Percentiles rank a stretch among this genome's conserved stretches.
Conservation (phyloP, 2,888 invertebrate species). For the Camptogramma bilineatum region DNA sequence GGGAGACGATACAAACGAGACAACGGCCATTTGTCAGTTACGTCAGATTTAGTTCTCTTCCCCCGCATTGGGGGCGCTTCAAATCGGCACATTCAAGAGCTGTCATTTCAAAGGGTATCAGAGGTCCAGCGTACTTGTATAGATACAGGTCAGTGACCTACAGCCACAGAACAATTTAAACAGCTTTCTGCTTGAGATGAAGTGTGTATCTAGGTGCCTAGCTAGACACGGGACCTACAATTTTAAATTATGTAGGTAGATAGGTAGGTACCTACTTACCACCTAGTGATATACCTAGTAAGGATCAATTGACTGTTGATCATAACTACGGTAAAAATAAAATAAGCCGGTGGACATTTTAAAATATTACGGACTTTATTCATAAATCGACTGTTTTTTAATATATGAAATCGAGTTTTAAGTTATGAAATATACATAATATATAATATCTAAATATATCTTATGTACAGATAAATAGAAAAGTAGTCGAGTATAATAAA, state of each 20-base stretch:
- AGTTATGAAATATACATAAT: constrained; percentile 85
- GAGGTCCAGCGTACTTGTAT: no score
- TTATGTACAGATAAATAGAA: constrained; percentile 85
- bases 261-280: not conserved
- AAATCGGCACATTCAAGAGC: no score
- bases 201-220: no score
- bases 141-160: no score
- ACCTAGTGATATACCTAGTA: not conserved
- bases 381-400: constrained; percentile 84
- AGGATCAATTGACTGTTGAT: not conserved
- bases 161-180: no score
- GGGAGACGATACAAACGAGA: no score
- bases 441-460: constrained; percentile 85
- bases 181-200: no score
- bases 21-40: no score
- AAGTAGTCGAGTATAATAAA: constrained; percentile 84
- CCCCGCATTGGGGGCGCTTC: no score
- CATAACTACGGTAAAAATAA: constrained; percentile 39
- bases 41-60: no score
- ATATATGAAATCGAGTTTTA: constrained; percentile 84
- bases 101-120: no score
- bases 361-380: constrained; percentile 76
- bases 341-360: constrained; percentile 52
- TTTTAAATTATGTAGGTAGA: not conserved
- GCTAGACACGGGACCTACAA: no score